phyloP scores from a whole-genome alignment of 2,797 vertebrate genomes.

The Amblyraja radiata region DNA sequence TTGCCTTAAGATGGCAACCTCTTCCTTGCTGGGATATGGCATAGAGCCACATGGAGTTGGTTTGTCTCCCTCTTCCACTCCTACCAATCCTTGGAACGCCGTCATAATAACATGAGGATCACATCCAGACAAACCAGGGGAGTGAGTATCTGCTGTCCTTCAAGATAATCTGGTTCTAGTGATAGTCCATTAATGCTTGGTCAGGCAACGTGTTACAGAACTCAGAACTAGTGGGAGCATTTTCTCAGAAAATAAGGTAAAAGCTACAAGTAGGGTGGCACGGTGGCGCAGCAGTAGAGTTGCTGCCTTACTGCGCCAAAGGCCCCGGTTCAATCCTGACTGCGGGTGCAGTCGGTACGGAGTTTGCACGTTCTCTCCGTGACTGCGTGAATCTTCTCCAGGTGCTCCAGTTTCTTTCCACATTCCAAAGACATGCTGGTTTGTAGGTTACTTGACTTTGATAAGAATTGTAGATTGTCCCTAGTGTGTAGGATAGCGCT shows the following conservation, averaged over 20 bases:
- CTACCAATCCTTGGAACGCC: not conserved
- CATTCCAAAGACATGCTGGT: no score
- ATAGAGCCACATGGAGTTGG: not conserved
- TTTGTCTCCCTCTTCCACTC: not conserved
- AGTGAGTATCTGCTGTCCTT: not conserved
- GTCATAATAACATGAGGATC: not conserved
- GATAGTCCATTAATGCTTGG: not conserved
- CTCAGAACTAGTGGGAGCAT: not conserved
- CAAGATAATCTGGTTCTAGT: not conserved
- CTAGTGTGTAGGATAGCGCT: no score
- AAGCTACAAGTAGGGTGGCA: not conserved
- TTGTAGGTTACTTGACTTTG: no score
- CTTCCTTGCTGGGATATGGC: slow-evolving; percentile 18
- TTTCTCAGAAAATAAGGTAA: not conserved
- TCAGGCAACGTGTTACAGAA: not conserved
- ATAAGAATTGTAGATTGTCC: no score
- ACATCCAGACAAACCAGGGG: not conserved
- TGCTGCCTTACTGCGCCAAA: no score
- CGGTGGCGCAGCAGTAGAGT: no score
- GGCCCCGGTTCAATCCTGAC: no score
- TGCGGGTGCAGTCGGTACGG: no score
- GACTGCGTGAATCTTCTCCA: no score
- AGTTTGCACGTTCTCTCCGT: no score
- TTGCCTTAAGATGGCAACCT: not conserved
- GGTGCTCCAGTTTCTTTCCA: no score